Percentiles rank a stretch among this genome's conserved stretches.
phyloP scores from a whole-genome alignment of 1,140 invertebrate genomes.

The Trichogramma pretiosum region DNA sequence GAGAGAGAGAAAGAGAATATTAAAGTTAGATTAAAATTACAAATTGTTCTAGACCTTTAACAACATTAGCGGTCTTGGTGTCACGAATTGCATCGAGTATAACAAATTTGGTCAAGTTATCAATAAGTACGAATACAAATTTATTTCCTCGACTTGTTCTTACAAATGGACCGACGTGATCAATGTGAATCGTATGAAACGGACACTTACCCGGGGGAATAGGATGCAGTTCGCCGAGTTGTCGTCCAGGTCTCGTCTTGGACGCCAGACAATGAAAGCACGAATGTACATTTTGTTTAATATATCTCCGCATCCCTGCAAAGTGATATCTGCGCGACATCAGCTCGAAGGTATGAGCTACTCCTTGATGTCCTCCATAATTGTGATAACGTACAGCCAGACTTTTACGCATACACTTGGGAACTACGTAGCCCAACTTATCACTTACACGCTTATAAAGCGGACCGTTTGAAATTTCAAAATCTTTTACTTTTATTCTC shows the following conservation, averaged over 20 bases:
- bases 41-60: not conserved
- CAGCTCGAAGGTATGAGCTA: slow-evolving; percentile 6
- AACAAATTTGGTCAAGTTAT: not conserved
- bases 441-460: too few relatives aligned
- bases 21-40: too few relatives aligned
- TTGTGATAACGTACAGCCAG: slow-evolving; percentile 12
- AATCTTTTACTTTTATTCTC: too few relatives aligned
- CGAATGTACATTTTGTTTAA: not conserved
- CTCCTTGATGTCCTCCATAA: slow-evolving; percentile 6
- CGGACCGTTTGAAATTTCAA: too few relatives aligned
- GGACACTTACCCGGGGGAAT: slow-evolving; percentile 17
- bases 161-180: slow-evolving; percentile 19
- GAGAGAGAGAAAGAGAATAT: too few relatives aligned
- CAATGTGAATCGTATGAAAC: slow-evolving; percentile 15
- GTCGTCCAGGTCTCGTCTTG: slow-evolving; percentile 10
- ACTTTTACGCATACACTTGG: slow-evolving; percentile 8
- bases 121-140: not conserved
- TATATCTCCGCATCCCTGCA: slow-evolving; percentile 4
- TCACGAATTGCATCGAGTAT: not conserved
- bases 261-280: slow-evolving; percentile 15
- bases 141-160: not conserved
- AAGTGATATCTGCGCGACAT: slow-evolving; percentile 14
- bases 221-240: slow-evolving; percentile 18
- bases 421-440: slow-evolving; percentile 17
- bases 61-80: not conserved